Base-by-base conservation (phyloP, 2,797 vertebrate species). In the Apodemus agrarius region DNA sequence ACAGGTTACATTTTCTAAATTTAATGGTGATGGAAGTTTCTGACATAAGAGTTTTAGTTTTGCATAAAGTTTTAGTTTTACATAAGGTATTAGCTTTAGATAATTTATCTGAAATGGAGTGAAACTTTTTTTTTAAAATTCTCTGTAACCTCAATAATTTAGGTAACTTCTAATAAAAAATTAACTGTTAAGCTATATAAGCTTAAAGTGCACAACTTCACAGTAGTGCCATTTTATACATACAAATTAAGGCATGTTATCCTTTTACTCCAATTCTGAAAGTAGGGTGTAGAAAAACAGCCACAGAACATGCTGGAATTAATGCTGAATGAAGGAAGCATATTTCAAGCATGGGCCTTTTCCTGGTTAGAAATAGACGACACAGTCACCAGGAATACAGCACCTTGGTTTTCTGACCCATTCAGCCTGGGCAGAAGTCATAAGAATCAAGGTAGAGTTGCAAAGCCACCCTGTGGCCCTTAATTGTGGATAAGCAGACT, bases 141-240 rank as follows among this genome's bases (percentile, higher is more conserved):
- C 46, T 54, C 74, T 83, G 85, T 84, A 95, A 95, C 67, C 59
- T 96, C 90, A 89, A 54, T 89, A 80, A 88, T 89, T 88, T 89
- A 54, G 75, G 72, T 95, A 74, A 95, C 52, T 91, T 85, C 43
- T 90, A 96, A 95, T 94, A 93, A 93, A 91, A 75, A 10, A 61
- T 90, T 76, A 81, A 80, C n/a, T 21, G 78, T 43, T 19, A 81
- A 75, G 19, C 37, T 78, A 49, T 52, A 65, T 80, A 95, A 49
- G 54, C 63, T 75, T 63, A 95, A 96, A 31, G 5, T 94, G 46
- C 86, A 63, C 61, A 46, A 43, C 89, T 82, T 43, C 75, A 65
- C 69, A 92, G 65, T 69, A 65, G 90, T 85, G 40, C 80, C n/a
- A 90, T 85, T 86, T 94, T 43, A 92, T 34, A 90, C 59, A 80